Evolutionary conservation across 1,140 invertebrate species (phyloP), one percentile per base, ranked within the genome.

Genomic region (Microplitis mediator): DNA sequence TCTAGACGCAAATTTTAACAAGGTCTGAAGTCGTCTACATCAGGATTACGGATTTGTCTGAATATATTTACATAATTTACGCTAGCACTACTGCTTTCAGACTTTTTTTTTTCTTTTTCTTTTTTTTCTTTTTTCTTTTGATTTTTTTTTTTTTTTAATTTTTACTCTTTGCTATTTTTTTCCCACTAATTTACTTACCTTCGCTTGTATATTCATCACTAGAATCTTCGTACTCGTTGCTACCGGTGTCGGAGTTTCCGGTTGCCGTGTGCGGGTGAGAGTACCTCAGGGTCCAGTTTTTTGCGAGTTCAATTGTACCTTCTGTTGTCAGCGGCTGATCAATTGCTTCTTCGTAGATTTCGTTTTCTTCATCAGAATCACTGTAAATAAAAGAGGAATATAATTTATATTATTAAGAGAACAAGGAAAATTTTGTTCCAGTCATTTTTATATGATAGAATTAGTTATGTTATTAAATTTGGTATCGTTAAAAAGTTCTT

Each of bases 201-300:
- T 90, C 90, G 76, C 89, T 91, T 54, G 89, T 91, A 75, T 91
- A 92, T 77, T 92, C 91, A 71, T 91, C 90, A 23, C 90, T 90
- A 16, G 89, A 89, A 69, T 91, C 91, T 74, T 90, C 88, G 54
- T 88, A 88, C 63, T 89, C 89, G 62, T 88, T 87, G 63, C 86
- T 87, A 35, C 86, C 86, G 0, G 86, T 87, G n/a, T 87, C 86
- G 3, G 86, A 87, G 34, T 87, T 80, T 9, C 75, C 83, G 4
- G 80, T 73, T 13, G 78, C 71, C n/a, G 80, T 75, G 62, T 87
- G 81, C 0, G 81, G 80, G 74, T 88, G 84, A 3, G 88, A 89
- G 75, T 91, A 90, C 34, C 88, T 81, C 34, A 88, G 75, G 45
- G 90, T 90, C 89, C 90, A 91, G 70, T 89, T 89, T 80, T 92